These are phyloP conservation scores for Cynocephalus volans DNA, from an alignment of 2,113 vertebrate genomes.

Conservation along the genomic window DNA sequence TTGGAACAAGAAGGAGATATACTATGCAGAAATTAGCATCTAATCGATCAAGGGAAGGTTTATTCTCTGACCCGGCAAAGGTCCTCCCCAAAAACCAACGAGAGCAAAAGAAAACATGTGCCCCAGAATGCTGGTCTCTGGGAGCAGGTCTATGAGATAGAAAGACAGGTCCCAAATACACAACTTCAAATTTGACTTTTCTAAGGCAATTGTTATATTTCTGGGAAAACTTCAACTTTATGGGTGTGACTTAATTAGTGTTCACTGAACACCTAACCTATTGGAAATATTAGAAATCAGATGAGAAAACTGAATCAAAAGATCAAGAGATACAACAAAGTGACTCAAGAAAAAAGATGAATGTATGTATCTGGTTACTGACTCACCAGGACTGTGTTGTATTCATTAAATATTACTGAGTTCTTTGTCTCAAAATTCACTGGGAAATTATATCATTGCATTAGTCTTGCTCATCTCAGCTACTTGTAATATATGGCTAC, in stretches of 20 bases:
- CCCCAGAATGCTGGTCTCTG: background rate
- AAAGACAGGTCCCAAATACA: background rate
- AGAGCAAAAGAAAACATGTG: background rate
- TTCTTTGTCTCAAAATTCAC: background rate
- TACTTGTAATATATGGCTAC: background rate
- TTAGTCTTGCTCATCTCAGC: background rate
- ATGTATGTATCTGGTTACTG: background rate
- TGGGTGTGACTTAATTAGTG: background rate
- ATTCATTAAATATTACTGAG: background rate
- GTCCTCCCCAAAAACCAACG: background rate
- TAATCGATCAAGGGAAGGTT: background rate
- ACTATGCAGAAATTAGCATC: background rate
- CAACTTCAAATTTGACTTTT: background rate
- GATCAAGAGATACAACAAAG: background rate
- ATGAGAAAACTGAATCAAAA: background rate
- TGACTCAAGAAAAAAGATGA: background rate
- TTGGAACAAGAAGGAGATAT: background rate
- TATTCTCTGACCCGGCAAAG: background rate
- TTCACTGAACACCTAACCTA: background rate
- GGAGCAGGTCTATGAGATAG: background rate
- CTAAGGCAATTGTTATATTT: constrained; percentile 21
- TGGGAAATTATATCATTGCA: background rate
- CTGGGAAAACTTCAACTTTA: background rate
- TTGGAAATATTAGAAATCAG: background rate
- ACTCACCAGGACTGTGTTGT: background rate